Evolutionary conservation across 2,888 invertebrate species (phyloP).

Genomic region (Drosophila fulvimacula): DNA sequence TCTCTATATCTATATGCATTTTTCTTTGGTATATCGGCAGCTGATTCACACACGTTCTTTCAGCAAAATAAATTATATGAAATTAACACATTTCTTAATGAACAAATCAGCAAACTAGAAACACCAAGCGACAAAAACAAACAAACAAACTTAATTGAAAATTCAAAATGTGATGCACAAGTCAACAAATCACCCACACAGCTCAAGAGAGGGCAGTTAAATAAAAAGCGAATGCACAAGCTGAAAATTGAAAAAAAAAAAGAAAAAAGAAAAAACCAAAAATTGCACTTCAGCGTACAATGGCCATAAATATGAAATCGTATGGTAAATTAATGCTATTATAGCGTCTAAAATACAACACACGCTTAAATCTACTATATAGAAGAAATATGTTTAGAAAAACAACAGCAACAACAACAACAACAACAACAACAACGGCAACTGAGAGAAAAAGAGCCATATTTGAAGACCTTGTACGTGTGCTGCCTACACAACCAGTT

Average conservation of each 20-base stretch:
- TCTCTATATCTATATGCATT: constrained; percentile 23
- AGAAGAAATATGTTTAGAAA: constrained; percentile 78
- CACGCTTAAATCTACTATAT: constrained; percentile 46
- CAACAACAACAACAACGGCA: constrained; percentile 18
- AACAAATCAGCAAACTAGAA: constrained; percentile 26
- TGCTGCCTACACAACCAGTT: constrained; percentile 83
- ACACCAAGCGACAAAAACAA: constrained; percentile 24
- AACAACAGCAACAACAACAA: constrained; percentile 33
- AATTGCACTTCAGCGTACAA: constrained; percentile 72
- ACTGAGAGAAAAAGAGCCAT: constrained; percentile 69
- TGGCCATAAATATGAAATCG: constrained; percentile 78
- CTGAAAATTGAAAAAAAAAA: constrained; percentile 32
- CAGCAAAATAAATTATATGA: constrained; percentile 26
- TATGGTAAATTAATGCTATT: constrained; percentile 80
- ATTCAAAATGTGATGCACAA: constrained; percentile 54
- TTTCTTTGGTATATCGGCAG: constrained; percentile 18
- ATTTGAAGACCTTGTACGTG: constrained; percentile 84
- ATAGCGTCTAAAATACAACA: constrained; percentile 71
- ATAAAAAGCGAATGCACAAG: constrained; percentile 48
- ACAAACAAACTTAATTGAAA: constrained; percentile 67
- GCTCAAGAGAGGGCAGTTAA: constrained; percentile 11
- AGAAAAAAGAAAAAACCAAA: constrained; percentile 21
- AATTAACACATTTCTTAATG: not conserved
- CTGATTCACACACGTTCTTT: constrained; percentile 65
- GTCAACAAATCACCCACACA: constrained; percentile 73